phyloP scores from a whole-genome alignment of 2,113 vertebrate genomes.

The Junco hyemalis region DNA sequence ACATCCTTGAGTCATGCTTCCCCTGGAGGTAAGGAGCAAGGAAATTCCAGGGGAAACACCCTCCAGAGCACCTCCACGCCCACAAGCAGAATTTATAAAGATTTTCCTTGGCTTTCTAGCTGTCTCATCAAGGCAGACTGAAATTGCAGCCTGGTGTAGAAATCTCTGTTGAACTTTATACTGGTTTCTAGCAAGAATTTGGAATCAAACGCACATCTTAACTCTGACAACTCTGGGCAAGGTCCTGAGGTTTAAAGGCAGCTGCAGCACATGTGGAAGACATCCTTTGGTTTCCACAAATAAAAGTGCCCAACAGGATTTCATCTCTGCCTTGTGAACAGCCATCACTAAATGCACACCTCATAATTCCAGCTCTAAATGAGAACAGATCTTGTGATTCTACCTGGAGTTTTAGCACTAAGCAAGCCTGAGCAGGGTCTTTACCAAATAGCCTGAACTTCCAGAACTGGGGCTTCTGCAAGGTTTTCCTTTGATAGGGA shows the following conservation, averaged over 20 bases:
- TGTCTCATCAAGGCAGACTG: background rate
- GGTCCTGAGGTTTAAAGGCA: background rate
- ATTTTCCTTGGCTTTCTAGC: background rate
- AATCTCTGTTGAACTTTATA: background rate
- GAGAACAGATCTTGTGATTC: background rate
- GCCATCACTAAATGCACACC: background rate
- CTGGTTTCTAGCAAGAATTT: background rate
- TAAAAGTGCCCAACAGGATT: background rate
- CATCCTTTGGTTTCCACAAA: background rate
- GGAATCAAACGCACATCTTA: background rate
- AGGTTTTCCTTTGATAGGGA: background rate
- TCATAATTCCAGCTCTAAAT: background rate
- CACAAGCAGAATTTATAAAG: background rate
- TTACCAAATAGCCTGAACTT: background rate
- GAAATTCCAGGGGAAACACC: background rate
- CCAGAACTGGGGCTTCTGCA: background rate
- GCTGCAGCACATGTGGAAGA: background rate
- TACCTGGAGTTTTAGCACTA: background rate
- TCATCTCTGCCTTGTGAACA: background rate
- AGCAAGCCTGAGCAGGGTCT: background rate
- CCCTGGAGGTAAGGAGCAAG: background rate
- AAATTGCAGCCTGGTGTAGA: background rate
- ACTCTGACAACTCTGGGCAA: background rate
- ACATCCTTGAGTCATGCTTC: background rate
- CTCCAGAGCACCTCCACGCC: background rate